Percentiles rank a stretch among this genome's conserved stretches.
These are phyloP conservation scores for Manacus vitellinus DNA, from an alignment of 2,113 vertebrate species.

Conservation along the genomic window DNA sequence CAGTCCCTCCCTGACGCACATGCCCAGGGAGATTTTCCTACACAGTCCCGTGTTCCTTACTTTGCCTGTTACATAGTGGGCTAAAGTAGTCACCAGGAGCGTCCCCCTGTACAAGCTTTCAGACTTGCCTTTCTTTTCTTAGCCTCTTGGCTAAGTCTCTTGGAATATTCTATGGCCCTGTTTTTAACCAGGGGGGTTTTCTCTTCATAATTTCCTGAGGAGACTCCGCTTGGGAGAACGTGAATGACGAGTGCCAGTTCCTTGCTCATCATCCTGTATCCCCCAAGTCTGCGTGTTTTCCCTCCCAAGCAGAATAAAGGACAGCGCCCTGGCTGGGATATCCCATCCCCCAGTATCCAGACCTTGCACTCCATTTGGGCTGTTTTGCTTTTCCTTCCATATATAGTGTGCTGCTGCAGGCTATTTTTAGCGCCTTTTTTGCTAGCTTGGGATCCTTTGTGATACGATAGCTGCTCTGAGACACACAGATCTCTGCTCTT, in stretches of 20 bases:
- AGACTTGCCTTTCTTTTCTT: constrained; percentile 12
- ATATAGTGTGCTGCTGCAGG: constrained; percentile 79
- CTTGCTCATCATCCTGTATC: neutral
- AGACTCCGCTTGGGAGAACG: neutral
- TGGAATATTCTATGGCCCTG: neutral
- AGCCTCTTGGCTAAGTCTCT: neutral
- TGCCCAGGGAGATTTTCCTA: constrained; percentile 8
- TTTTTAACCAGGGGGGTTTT: neutral
- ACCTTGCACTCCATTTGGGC: constrained; percentile 63
- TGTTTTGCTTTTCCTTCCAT: constrained; percentile 79
- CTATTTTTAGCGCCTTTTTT: constrained; percentile 84
- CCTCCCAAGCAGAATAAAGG: neutral
- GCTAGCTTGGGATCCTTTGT: constrained; percentile 74
- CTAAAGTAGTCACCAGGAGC: neutral
- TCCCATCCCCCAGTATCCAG: constrained; percentile 62
- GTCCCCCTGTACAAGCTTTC: neutral
- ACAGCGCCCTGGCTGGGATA: constrained; percentile 2
- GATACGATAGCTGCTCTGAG: constrained; percentile 67
- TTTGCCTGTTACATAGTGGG: neutral
- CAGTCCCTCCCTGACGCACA: neutral
- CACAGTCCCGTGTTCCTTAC: neutral
- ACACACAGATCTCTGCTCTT: constrained; percentile 74
- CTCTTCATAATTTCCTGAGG: constrained; percentile 9
- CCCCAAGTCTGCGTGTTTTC: neutral
- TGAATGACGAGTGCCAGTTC: neutral